Base-by-base conservation (phyloP, 1,140 invertebrate species). In the Drosophila parvula region DNA sequence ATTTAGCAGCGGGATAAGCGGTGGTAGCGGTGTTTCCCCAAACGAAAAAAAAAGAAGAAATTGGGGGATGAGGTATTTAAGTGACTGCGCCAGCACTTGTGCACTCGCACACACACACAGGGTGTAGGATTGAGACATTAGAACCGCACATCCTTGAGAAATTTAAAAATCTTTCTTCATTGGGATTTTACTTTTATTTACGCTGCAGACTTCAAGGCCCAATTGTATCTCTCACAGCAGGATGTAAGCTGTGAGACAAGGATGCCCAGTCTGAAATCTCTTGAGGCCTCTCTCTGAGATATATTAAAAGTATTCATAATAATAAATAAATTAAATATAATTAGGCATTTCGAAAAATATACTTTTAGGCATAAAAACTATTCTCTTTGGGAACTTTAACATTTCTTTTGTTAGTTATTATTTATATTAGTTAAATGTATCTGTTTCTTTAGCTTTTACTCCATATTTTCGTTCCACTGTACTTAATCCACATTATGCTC, bases 1-100 rank as follows among this genome's bases (percentile, higher is more conserved):
- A 88, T 88, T 88, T 88, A 70, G 74, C 79, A 83, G 75, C 48
- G 71, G 74, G 62, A 61, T 62, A 47, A 64, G 58, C 51, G 55
- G 44, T 41, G 51, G 53, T 56, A 51, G 28, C 48, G 48, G 28
- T 27, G 22, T 41, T 63, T 38, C 36, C 18, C 28, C 10, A 9
- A 28, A 67, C 28, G 47, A 38, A 36, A 32, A 50, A 50, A 16
- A 50, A 30, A 50, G n/a, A 30, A 11, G 10, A 47, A 14, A 28
- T 10, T 28, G 28, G 34, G 47, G 58, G 36, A 36, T 56, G 55
- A 45, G 41, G 69, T 56, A 56, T 79, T 50, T 50, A 50, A 50
- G 47, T 30, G 47, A 50, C 47, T 50, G 47, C 45, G 27, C 45
- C 45, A 28, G 22, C 47, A n/a, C n/a, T n/a, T n/a, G n/a, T n/a